Conservation (phyloP, 1,140 invertebrate genomes). For the Apis mellifera region Amel_HAv3.1 CM009946.2:4001001-4001500, state of each 20-base stretch:
- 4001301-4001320: no score
- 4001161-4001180: conserved; percentile 24
- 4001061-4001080: conserved; percentile 41
- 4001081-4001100: conserved; percentile 50
- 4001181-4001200: not conserved
- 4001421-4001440: no score
- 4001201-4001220: conserved; percentile 2
- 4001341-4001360: no score
- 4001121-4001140: conserved; percentile 52
- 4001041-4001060: conserved; percentile 34
- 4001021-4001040: conserved; percentile 41
- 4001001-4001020: conserved; percentile 36
- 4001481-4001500: no score
- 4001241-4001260: not conserved
- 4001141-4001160: conserved; percentile 30
- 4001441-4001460: no score
- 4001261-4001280: not conserved
- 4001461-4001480: no score
- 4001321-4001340: no score
- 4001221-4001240: not conserved
- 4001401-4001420: no score
- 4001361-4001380: no score
- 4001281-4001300: no score
- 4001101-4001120: not conserved
- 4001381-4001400: no score